Evolutionary conservation across 2,113 vertebrate genomes (phyloP), one percentile per base, ranked within the genome.

Genomic region (Dendrocopos noguchii): DNA sequence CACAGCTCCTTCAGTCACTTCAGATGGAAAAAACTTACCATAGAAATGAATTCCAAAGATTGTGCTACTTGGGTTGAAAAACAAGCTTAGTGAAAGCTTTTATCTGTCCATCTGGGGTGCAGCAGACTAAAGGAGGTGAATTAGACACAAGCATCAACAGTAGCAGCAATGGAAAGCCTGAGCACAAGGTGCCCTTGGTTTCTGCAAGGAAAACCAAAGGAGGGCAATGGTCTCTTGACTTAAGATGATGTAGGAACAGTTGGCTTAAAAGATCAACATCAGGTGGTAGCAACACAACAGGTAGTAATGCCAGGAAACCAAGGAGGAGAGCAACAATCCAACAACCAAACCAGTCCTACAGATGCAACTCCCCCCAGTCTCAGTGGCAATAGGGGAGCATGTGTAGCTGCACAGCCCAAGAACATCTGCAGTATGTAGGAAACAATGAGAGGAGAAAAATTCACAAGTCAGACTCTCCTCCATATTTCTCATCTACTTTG

Each of bases 121-220:
- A 42, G 57, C 21, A 91, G 29, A 47, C 50, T 59, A 53, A 71
- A 55, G 17, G 24, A 77, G 17, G 18, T 25, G 33, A 79, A 36
- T 46, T 64, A 60, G 27, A 77, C 24, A 28, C 0, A 0, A 29
- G 6, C 15, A 21, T 31, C 60, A 61, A 24, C 1, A 61, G 64
- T 0, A 80, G 64, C 36, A 92, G 29, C 24, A 90, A 71, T 36
- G 60, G 15, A 17, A 31, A 66, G n/a, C 67, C 71, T 57, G 66
- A 89, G 33, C 65, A 71, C 56, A 78, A 91, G 29, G 53, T 90
- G 86, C 53, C 70, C 42, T 71, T 84, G 65, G 61, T 75, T 61
- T 52, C 70, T 60, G 56, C 36, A 93, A 91, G 52, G 83, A 70
- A 4, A 36, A 55, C 36, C 16, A 47, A 53, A 12, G 22, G 44